Evolutionary conservation across 2,797 vertebrate genomes (phyloP), one percentile per base, ranked within the genome.

Genomic region (Allobates femoralis): DNA sequence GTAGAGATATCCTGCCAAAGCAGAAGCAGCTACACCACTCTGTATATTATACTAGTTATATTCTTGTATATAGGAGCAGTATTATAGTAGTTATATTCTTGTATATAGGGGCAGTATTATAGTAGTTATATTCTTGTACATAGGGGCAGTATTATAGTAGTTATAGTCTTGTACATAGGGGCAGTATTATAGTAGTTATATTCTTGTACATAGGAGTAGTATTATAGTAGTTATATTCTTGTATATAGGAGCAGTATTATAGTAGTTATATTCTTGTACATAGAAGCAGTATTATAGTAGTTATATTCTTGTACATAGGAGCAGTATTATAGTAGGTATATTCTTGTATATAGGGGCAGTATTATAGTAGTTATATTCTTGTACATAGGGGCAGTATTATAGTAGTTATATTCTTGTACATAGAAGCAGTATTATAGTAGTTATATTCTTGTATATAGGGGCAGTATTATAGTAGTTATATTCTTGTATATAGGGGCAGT

Each of bases 401-500:
- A n/a, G n/a, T n/a, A n/a, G n/a, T n/a, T n/a, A n/a, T n/a, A n/a
- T n/a, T n/a, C n/a, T n/a, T n/a, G n/a, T n/a, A n/a, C n/a, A n/a
- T n/a, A n/a, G n/a, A n/a, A n/a, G n/a, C n/a, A n/a, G 62, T 64
- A 64, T 64, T 64, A 64, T 64, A 64, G 62, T 64, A 64, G 62
- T 30, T 64, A 64, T 64, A 64, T 64, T 64, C 26, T 30, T 30
- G 62, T 64, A 64, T 18, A 64, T 64, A 64, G 62, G 62, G 16
- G 62, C 26, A 30, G 62, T 64, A 64, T 64, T 64, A 64, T 64
- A 64, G 62, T 16, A 64, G 62, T 64, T 64, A 64, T 30, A 64
- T 64, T 30, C n/a, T 30, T 28, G 62, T 64, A 64, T 18, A 30
- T 30, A 30, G 62, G 62, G 16, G 62, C 26, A 64, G 62, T 64